phyloP scores from a whole-genome alignment of 2,113 vertebrate genomes.

The Proterorhinus semilunaris region DNA sequence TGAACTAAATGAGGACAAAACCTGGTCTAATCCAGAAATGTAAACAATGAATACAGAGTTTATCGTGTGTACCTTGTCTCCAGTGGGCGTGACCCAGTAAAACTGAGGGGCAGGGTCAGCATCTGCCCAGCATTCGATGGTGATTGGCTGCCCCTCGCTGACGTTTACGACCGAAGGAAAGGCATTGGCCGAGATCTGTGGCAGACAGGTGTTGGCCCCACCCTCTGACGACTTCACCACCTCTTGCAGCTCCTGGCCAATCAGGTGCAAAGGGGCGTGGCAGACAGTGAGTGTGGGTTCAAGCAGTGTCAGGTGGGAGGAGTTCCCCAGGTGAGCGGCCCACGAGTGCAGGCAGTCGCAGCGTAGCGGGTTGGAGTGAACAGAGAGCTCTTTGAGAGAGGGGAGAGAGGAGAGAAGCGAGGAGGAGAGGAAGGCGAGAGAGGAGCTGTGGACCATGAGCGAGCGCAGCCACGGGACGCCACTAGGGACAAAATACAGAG shows the following conservation, averaged over 20 bases:
- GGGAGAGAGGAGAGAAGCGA: slow-evolving; percentile 62
- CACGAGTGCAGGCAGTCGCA: slow-evolving; percentile 81
- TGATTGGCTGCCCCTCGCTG: slow-evolving; percentile 69
- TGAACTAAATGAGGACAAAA: background rate
- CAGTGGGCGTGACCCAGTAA: slow-evolving; percentile 81
- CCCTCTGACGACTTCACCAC: slow-evolving; percentile 57
- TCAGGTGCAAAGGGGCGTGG: slow-evolving; percentile 67
- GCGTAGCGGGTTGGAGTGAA: slow-evolving; percentile 80
- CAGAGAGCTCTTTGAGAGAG: slow-evolving; percentile 72
- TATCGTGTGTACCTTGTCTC: slow-evolving; percentile 68
- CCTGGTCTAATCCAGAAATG: background rate
- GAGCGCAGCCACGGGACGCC: slow-evolving; percentile 72
- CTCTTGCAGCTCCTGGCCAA: slow-evolving; percentile 74
- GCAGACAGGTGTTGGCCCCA: slow-evolving; percentile 71
- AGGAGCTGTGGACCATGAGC: slow-evolving; percentile 75
- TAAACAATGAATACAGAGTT: too few relatives aligned
- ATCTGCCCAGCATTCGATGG: slow-evolving; percentile 76
- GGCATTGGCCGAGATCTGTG: slow-evolving; percentile 70
- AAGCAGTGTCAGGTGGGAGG: slow-evolving; percentile 71
- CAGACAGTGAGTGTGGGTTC: slow-evolving; percentile 78
- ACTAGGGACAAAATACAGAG: slow-evolving; percentile 23
- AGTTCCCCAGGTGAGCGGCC: slow-evolving; percentile 72
- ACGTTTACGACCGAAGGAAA: slow-evolving; percentile 71
- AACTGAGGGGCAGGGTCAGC: slow-evolving; percentile 80
- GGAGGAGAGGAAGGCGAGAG: slow-evolving; percentile 73